Evolutionary conservation across 2,797 vertebrate species (phyloP).

Genomic region (Crocodylus rhombifer): DNA sequence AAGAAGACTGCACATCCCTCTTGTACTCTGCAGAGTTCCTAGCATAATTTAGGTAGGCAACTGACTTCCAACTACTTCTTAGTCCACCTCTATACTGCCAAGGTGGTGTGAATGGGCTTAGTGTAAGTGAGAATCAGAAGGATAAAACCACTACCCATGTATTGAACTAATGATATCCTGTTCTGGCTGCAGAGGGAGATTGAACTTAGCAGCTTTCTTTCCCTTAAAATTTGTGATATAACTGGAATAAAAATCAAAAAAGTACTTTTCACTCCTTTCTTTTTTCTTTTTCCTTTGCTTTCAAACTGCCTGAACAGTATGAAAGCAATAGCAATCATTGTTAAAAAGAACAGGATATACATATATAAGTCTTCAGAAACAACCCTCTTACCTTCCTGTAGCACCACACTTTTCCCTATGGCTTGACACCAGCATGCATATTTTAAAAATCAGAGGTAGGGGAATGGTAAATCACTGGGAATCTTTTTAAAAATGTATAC

Average conservation of each 20-base stretch:
- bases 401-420: background rate
- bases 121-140: no score
- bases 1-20: no score
- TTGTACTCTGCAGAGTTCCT: no score
- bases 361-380: background rate
- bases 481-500: background rate
- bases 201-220: background rate
- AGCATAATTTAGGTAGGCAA: no score
- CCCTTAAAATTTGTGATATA: background rate
- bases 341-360: background rate
- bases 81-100: no score
- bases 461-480: background rate
- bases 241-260: background rate
- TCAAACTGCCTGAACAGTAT: background rate
- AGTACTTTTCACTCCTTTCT: background rate
- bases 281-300: background rate
- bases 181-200: background rate
- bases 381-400: background rate
- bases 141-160: no score
- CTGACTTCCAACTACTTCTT: no score
- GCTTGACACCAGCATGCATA: background rate
- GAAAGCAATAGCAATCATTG: constrained; percentile 11
- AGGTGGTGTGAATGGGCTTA: no score
- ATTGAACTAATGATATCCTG: background rate
- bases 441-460: constrained; percentile 1